phyloP scores from a whole-genome alignment of 2,888 invertebrate species.

The Hirtodrosophila trivittata region DNA sequence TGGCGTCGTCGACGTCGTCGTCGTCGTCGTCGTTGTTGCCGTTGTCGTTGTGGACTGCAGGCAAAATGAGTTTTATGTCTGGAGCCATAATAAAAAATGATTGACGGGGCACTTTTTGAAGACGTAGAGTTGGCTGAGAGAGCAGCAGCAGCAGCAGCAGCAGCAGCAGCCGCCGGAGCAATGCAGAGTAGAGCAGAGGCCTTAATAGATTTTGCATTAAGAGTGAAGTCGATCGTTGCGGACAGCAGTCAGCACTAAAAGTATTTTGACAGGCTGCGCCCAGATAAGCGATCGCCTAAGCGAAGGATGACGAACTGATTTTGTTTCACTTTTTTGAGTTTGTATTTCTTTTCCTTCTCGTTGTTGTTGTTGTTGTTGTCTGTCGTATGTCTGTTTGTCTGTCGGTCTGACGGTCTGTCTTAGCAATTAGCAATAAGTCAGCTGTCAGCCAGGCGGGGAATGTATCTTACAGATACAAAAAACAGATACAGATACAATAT shows the following conservation, averaged over 20 bases:
- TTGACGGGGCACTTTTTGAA: slow-evolving; percentile 70
- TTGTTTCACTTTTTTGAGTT: slow-evolving; percentile 26
- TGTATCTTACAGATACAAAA: slow-evolving; percentile 48
- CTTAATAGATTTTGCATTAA: slow-evolving; percentile 80
- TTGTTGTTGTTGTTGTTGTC: slow-evolving; percentile 8
- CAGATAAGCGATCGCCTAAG: slow-evolving; percentile 68
- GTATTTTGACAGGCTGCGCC: slow-evolving; percentile 72
- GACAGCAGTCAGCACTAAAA: slow-evolving; percentile 67
- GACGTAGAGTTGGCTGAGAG: slow-evolving; percentile 9
- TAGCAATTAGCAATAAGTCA: slow-evolving; percentile 79
- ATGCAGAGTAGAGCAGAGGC: slow-evolving; percentile 16
- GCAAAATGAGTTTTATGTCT: slow-evolving; percentile 78
- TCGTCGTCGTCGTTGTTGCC: slow-evolving; percentile 14
- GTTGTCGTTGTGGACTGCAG: slow-evolving; percentile 54
- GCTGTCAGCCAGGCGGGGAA: slow-evolving; percentile 65
- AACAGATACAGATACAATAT: slow-evolving; percentile 3
- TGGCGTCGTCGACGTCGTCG: slow-evolving; percentile 49
- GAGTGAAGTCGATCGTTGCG: slow-evolving; percentile 30
- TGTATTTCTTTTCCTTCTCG: slow-evolving; percentile 17
- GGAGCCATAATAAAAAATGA: slow-evolving; percentile 76
- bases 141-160: slow-evolving; percentile 10
- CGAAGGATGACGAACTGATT: slow-evolving; percentile 72
- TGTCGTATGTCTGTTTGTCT: slow-evolving; percentile 11
- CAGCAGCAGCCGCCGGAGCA: slow-evolving; percentile 11
- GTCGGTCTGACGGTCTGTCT: slow-evolving; percentile 25